A percentile compares a stretch with the other conserved stretches of the same genome.
Conservation (phyloP, 2,888 invertebrate species). For the Homarus gammarus region DNA sequence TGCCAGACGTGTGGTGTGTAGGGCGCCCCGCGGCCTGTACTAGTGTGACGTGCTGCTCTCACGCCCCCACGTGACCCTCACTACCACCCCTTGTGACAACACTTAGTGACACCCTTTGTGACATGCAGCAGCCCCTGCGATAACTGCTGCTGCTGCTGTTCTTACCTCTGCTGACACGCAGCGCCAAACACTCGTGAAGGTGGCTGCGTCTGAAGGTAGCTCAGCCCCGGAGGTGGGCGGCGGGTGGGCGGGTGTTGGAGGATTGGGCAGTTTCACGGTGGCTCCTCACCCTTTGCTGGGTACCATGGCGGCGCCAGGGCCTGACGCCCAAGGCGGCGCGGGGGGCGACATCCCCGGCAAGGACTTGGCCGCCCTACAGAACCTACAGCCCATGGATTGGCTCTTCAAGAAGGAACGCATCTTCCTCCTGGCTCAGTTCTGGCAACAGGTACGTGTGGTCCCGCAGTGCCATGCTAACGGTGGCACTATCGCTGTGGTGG, state of each 20-base stretch:
- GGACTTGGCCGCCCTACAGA: constrained; percentile 69
- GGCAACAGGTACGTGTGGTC: constrained; percentile 92
- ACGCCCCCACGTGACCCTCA: background rate
- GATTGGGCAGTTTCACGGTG: constrained; percentile 68
- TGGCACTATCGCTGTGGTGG: background rate
- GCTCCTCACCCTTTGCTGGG: constrained; percentile 70
- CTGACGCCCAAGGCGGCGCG: constrained; percentile 71
- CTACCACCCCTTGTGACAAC: constrained; percentile 33
- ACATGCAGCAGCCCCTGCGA: constrained; percentile 48
- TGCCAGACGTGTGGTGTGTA: constrained; percentile 30
- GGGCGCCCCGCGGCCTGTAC: constrained; percentile 44
- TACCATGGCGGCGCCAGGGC: constrained; percentile 75
- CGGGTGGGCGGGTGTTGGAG: constrained; percentile 70
- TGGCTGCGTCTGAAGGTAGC: constrained; percentile 71
- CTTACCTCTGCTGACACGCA: constrained; percentile 11
- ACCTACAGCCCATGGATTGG: constrained; percentile 95
- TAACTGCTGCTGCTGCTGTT: constrained; percentile 47
- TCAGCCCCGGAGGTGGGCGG: constrained; percentile 72
- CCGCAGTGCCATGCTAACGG: constrained; percentile 1
- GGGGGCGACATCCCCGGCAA: constrained; percentile 69
- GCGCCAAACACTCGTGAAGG: constrained; percentile 54
- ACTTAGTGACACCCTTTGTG: constrained; percentile 42
- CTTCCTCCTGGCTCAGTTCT: constrained; percentile 95
- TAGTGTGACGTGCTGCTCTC: constrained; percentile 37
- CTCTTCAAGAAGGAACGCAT: constrained; percentile 97